phyloP scores from a whole-genome alignment of 2,888 invertebrate species.

The Tenthredo notha region DNA sequence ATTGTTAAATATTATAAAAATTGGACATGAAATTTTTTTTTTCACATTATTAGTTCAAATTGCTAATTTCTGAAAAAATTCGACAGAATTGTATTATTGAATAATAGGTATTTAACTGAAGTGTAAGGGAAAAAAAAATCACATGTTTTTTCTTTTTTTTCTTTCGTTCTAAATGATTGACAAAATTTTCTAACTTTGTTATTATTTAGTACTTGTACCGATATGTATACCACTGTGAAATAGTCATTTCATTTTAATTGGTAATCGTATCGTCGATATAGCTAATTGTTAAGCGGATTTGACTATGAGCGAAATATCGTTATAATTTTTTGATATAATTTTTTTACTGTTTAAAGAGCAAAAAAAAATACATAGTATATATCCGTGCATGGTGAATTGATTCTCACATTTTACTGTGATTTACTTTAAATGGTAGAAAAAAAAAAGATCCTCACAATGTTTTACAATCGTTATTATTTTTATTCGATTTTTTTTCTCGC shows the following conservation, averaged over 20 bases:
- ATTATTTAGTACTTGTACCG: constrained; percentile 12
- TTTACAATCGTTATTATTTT: constrained; percentile 40
- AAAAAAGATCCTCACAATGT: neutral
- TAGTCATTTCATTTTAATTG: constrained; percentile 27
- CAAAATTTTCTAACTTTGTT: constrained; percentile 4
- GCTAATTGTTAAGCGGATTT: constrained; percentile 24
- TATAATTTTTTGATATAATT: neutral
- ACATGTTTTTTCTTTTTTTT: neutral
- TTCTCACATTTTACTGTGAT: constrained; percentile 35
- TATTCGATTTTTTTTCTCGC: neutral
- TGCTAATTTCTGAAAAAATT: neutral
- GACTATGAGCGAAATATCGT: neutral
- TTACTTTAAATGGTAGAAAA: constrained; percentile 37
- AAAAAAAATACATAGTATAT: neutral
- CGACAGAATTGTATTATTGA: too few relatives aligned
- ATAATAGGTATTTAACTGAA: neutral
- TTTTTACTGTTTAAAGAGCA: neutral
- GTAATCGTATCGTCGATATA: constrained; percentile 4
- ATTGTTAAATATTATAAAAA: neutral
- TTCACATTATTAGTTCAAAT: neutral
- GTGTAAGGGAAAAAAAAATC: neutral
- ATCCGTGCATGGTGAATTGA: neutral
- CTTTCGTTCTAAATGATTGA: neutral
- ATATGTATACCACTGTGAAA: constrained; percentile 3
- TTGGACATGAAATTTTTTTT: neutral